Evolutionary conservation across 2,113 vertebrate genomes (phyloP).

Genomic region (Amia ocellicauda): DNA sequence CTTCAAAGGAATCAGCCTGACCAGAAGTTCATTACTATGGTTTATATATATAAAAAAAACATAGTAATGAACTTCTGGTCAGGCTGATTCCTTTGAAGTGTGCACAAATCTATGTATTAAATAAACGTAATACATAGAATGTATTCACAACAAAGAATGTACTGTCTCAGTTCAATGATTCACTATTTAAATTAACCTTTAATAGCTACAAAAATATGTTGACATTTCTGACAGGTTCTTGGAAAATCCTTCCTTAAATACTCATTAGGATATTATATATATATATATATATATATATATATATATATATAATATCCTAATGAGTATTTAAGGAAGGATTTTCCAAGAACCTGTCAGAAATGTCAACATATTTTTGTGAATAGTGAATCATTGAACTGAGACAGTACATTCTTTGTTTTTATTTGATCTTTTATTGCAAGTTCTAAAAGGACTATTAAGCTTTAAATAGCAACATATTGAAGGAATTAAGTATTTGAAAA

Average conservation of each 20-base stretch:
- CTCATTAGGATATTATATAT: too few relatives aligned
- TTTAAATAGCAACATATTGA: not conserved
- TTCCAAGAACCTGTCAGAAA: slow-evolving; percentile 15
- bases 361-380: slow-evolving; percentile 12
- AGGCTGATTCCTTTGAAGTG: slow-evolving; percentile 31
- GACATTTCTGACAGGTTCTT: slow-evolving; percentile 16
- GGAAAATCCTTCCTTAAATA: not conserved
- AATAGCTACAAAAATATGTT: slow-evolving; percentile 10
- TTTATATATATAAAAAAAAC: not conserved
- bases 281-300: too few relatives aligned
- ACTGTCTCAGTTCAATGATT: slow-evolving; percentile 11
- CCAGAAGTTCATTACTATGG: not conserved
- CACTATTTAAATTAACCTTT: too few relatives aligned
- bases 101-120: too few relatives aligned
- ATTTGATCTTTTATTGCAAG: slow-evolving; percentile 14
- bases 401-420: slow-evolving; percentile 12
- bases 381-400: slow-evolving; percentile 9
- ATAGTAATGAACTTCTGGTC: not conserved
- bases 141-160: too few relatives aligned
- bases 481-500: slow-evolving; percentile 16
- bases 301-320: too few relatives aligned
- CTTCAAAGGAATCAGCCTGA: slow-evolving; percentile 29
- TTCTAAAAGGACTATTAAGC: not conserved
- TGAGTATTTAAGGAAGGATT: not conserved
- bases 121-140: too few relatives aligned